Base-by-base conservation (phyloP, 1,140 invertebrate species). In the Ridgeia piscesae region DNA sequence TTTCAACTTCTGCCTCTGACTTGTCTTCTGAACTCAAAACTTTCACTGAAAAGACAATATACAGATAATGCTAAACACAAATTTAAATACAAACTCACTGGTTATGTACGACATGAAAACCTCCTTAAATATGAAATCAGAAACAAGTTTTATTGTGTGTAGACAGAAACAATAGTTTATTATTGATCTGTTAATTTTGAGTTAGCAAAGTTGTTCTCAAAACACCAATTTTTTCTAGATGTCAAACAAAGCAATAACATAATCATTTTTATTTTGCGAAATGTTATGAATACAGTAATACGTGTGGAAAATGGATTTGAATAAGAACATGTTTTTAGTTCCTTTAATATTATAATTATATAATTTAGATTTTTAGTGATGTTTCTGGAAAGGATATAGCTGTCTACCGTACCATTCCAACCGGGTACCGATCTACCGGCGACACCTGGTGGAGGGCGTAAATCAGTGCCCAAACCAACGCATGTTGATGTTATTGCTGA, bases 401-500 rank as follows among this genome's bases (percentile, higher is more conserved):
- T 77, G 58, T 31, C 58, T 42, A 42, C 92, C 92, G 91, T 96
- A 98, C 98, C 97, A 95, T 98, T 97, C 95, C 98, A 99, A 93
- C 98, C 98, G 0, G 98, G 97, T 33, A 98, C 97, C 6, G 98
- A 97, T 95, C 97, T 97, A 0, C 98, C 98, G 27, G 97, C 97
- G 1, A 97, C 97, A 92, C 97, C 97, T 8, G 97, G 97, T 1
- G 97, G 97, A n/a, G 97, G 97, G 35, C 96, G 95, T 1, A 95
- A 92, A 91, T 94, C 89, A 94, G 96, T 96, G 8, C 97, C 97
- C 14, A 98, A 97, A 6, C 98, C 98, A 21, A 98, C 94, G 95
- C 98, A 98, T 0, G 97, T 97, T 0, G 98, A 97, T 0, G 98
- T 98, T 27, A 99, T 98, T 0, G 98, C 97, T 93, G 98, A 98